A percentile compares a stretch with the other conserved stretches of the same genome.
These are phyloP conservation scores for Copidosoma floridanum DNA, from an alignment of 1,140 invertebrate species.

Conservation along the genomic window DNA sequence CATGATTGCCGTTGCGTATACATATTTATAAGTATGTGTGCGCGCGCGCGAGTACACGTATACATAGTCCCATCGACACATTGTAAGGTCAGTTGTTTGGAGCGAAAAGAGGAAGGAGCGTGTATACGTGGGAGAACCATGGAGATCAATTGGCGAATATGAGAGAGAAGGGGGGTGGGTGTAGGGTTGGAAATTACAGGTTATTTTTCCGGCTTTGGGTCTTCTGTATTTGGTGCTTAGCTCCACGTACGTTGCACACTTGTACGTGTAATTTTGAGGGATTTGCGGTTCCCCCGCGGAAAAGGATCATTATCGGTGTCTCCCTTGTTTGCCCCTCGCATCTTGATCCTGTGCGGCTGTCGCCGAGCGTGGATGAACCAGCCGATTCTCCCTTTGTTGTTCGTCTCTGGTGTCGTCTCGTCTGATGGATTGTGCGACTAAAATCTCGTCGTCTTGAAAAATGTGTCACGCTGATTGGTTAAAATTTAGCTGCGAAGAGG, in stretches of 20 bases:
- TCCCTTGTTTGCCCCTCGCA: not conserved
- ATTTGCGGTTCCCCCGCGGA: not conserved
- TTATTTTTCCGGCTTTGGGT: conserved; percentile 10
- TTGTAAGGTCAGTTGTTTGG: too few species aligned
- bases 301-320: not conserved
- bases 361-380: not conserved
- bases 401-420: not conserved
- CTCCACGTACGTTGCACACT: too few species aligned
- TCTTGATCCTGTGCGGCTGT: conserved; percentile 8
- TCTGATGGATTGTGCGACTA: not conserved
- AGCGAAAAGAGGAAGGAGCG: too few species aligned
- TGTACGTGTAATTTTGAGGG: too few species aligned
- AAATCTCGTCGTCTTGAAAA: too few species aligned
- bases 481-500: not conserved
- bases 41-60: not conserved
- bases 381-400: not conserved
- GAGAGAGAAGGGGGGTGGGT: conserved; percentile 15
- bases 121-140: too few species aligned
- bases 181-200: conserved; percentile 25
- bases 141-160: conserved; percentile 13
- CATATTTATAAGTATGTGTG: not conserved
- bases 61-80: too few species aligned
- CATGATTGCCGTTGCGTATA: not conserved
- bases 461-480: too few species aligned
- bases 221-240: too few species aligned